These are phyloP conservation scores for Heterotis niloticus DNA, from an alignment of 2,113 vertebrate species.

Conservation along the genomic window DNA sequence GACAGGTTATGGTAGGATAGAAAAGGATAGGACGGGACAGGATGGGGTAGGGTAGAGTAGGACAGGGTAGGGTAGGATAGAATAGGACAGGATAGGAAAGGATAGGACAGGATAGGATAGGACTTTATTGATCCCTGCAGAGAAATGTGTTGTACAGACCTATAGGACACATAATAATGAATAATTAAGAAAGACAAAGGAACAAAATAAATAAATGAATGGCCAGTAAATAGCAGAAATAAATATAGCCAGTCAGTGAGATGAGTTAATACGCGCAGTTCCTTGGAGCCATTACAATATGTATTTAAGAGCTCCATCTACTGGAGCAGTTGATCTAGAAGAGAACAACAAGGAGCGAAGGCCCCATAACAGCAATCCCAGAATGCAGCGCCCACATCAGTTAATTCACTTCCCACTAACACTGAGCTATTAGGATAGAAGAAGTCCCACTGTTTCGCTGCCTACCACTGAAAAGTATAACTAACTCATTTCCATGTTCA, in stretches of 20 bases:
- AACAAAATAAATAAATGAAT: background rate
- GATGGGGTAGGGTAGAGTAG: background rate
- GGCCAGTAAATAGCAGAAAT: background rate
- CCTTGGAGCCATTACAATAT: background rate
- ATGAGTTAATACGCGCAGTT: too few relatives aligned
- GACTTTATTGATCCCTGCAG: background rate
- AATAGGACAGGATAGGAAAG: background rate
- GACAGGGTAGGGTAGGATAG: background rate
- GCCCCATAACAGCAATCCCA: too few relatives aligned
- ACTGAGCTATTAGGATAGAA: background rate
- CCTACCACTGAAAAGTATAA: background rate
- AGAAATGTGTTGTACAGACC: background rate
- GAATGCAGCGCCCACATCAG: too few relatives aligned
- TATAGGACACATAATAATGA: too few relatives aligned
- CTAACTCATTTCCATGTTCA: background rate
- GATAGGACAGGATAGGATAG: background rate
- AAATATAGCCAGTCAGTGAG: background rate
- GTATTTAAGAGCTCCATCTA: constrained; percentile 11
- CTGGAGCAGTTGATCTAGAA: background rate
- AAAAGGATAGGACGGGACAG: background rate
- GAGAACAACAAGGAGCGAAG: too few relatives aligned
- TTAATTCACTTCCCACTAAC: background rate
- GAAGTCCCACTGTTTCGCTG: background rate
- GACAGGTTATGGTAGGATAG: background rate
- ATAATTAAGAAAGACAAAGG: too few relatives aligned